Percentiles rank a stretch among this genome's conserved stretches.
These are phyloP conservation scores for Drosophila paracracens DNA, from an alignment of 2,888 invertebrate genomes.

Conservation along the genomic window DNA sequence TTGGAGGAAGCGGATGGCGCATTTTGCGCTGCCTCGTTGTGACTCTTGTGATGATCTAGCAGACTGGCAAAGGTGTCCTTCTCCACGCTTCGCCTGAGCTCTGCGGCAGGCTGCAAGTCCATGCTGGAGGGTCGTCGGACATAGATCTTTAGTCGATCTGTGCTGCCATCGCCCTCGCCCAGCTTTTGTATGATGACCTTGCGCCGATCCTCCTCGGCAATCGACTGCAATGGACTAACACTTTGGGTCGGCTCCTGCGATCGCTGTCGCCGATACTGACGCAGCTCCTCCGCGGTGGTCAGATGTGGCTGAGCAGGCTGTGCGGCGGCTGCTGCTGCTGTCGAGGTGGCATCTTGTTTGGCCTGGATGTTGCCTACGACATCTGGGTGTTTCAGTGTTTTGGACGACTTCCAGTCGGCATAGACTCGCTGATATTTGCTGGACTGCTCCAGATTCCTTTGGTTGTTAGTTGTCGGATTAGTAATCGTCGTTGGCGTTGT, in stretches of 20 bases:
- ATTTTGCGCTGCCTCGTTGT: constrained; percentile 71
- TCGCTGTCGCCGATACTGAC: constrained; percentile 87
- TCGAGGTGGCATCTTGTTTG: constrained; percentile 88
- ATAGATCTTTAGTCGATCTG: constrained; percentile 87
- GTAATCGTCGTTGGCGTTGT: constrained; percentile 57
- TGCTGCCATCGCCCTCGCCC: constrained; percentile 85
- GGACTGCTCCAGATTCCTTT: constrained; percentile 44
- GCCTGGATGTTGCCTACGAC: constrained; percentile 94
- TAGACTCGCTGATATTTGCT: constrained; percentile 87
- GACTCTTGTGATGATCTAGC: constrained; percentile 76
- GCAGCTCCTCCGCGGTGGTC: constrained; percentile 86
- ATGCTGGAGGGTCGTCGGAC: constrained; percentile 86
- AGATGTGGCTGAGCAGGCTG: constrained; percentile 84
- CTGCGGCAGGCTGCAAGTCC: constrained; percentile 42
- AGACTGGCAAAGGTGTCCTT: constrained; percentile 75
- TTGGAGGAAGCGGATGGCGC: constrained; percentile 86
- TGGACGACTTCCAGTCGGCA: constrained; percentile 92
- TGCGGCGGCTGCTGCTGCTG: constrained; percentile 84
- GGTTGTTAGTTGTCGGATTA: constrained; percentile 54
- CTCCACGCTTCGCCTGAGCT: constrained; percentile 43
- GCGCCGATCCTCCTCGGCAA: constrained; percentile 88
- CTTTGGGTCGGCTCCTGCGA: constrained; percentile 86
- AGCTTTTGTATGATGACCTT: constrained; percentile 87
- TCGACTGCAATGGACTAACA: constrained; percentile 86
- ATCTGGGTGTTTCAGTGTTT: constrained; percentile 92